Base-by-base conservation (phyloP, 2,113 vertebrate species). In the Lathamus discolor region DNA sequence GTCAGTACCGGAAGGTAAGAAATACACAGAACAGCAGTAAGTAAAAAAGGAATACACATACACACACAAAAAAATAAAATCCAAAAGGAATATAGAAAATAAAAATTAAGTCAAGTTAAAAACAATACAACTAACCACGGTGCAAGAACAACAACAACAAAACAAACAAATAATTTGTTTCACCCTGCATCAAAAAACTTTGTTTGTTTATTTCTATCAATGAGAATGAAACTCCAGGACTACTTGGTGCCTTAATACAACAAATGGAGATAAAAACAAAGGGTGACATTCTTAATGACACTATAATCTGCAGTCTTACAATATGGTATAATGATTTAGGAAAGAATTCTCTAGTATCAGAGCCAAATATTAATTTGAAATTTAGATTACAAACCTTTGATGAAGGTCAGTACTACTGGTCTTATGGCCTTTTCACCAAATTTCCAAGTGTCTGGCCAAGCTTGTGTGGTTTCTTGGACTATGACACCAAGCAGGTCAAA, bases 391-490 rank as follows among this genome's bases (percentile, higher is more conserved):
- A 82, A 52, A 7, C 6, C 2, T 4, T 63, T 70, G 12, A 33
- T 75, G 18, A 75, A 22, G 6, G 12, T 63, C 0, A 0, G 8
- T 72, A 35, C 2, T 39, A 29, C 5, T 0, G 0, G 10, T 19
- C 82, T 57, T 44, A 3, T 87, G 37, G 8, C 19, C 6, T 91
- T 90, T 67, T 62, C 10, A 86, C 46, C 25, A 41, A 31, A 54
- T 68, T 80, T 77, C 23, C 77, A 39, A 66, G 8, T 15, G n/a
- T 22, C 23, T 4, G 69, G 31, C 13, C 22, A 83, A 51, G 6
- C 3, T 73, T 76, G 7, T 51, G 3, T 46, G 11, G 3, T 77
- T 91, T 83, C 28, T 64, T 51, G 33, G 11, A 51, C n/a, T 48
- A 41, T 6, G 16, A 55, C 15, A 37, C 8, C 2, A 19, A 35